A percentile compares a stretch with the other conserved stretches of the same genome.
Conservation (phyloP, 1,140 invertebrate species). For the Helicoverpa armigera region DNA sequence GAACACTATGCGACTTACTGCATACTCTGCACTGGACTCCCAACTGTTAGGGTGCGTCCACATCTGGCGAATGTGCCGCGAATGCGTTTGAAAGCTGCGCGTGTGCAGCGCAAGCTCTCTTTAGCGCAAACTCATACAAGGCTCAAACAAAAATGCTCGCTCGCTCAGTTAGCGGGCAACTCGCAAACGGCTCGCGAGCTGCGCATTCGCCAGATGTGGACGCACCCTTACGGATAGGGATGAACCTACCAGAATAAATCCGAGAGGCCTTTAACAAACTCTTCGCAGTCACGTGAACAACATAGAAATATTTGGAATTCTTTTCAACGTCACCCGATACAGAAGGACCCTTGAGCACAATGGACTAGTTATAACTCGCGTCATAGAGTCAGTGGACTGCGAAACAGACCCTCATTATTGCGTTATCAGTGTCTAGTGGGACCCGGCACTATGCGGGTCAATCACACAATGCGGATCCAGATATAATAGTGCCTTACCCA, state of each 20-base stretch:
- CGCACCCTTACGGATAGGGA: background rate
- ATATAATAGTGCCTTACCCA: conserved; percentile 14
- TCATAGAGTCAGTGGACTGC: conserved; percentile 47
- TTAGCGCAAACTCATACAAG: too few species aligned
- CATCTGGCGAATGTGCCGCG: too few species aligned
- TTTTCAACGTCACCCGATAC: conserved; percentile 24
- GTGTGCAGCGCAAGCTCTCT: too few species aligned
- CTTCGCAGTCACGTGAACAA: conserved; percentile 30
- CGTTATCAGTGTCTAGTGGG: conserved; percentile 52
- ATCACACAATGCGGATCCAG: conserved; percentile 22
- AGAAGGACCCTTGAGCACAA: conserved; percentile 22
- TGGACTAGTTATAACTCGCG: conserved; percentile 42
- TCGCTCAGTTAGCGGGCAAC: too few species aligned
- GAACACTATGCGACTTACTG: conserved; percentile 24
- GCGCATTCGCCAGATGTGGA: too few species aligned
- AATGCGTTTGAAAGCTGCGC: too few species aligned
- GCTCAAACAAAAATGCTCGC: too few species aligned
- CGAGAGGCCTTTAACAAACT: conserved; percentile 35
- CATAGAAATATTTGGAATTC: conserved; percentile 40
- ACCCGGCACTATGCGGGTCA: conserved; percentile 40
- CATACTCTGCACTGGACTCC: conserved; percentile 7
- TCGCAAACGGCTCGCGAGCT: too few species aligned
- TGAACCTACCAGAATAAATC: conserved; percentile 28
- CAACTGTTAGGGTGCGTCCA: background rate
- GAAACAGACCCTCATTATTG: conserved; percentile 50